These are phyloP conservation scores for Sparus aurata DNA, from an alignment of 2,797 vertebrate genomes.

Conservation along the genomic window DNA sequence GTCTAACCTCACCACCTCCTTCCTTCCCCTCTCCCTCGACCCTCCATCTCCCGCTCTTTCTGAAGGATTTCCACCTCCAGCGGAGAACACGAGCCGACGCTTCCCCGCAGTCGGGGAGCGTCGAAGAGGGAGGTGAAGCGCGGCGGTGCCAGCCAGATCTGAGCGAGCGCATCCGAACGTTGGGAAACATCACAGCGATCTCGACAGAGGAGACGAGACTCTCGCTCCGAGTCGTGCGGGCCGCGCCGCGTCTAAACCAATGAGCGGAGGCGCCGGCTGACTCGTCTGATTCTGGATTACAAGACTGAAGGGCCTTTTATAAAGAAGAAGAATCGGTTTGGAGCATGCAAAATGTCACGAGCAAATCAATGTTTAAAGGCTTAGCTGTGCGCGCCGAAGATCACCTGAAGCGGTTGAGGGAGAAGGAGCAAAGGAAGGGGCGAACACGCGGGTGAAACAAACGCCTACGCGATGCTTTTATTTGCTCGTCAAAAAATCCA, in stretches of 20 bases:
- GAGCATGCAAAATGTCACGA: slow-evolving; percentile 37
- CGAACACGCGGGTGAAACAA: slow-evolving; percentile 2
- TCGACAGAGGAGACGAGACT: slow-evolving; percentile 41
- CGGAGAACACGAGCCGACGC: slow-evolving; percentile 38
- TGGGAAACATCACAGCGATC: slow-evolving; percentile 61
- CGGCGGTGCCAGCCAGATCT: slow-evolving; percentile 45
- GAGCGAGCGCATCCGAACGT: slow-evolving; percentile 39
- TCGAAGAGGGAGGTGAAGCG: slow-evolving; percentile 11
- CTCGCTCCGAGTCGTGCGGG: slow-evolving; percentile 47
- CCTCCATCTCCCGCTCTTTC: slow-evolving; percentile 47
- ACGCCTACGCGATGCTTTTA: slow-evolving; percentile 21
- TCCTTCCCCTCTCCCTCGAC: slow-evolving; percentile 8
- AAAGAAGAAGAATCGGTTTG: slow-evolving; percentile 32
- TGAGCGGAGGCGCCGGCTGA: slow-evolving; percentile 48
- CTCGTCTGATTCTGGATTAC: slow-evolving; percentile 60
- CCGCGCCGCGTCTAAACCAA: slow-evolving; percentile 33
- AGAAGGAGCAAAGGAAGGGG: not conserved
- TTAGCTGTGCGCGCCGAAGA: slow-evolving; percentile 28
- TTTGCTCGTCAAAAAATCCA: slow-evolving; percentile 8
- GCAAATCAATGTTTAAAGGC: slow-evolving; percentile 38
- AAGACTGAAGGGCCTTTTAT: slow-evolving; percentile 21
- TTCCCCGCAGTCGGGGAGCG: slow-evolving; percentile 11
- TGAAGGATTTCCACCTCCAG: slow-evolving; percentile 66
- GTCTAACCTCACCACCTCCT: slow-evolving; percentile 23
- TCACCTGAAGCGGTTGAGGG: slow-evolving; percentile 52